These are phyloP conservation scores for Meandrusa payeni DNA, from an alignment of 2,888 invertebrate genomes.

Conservation along the genomic window DNA sequence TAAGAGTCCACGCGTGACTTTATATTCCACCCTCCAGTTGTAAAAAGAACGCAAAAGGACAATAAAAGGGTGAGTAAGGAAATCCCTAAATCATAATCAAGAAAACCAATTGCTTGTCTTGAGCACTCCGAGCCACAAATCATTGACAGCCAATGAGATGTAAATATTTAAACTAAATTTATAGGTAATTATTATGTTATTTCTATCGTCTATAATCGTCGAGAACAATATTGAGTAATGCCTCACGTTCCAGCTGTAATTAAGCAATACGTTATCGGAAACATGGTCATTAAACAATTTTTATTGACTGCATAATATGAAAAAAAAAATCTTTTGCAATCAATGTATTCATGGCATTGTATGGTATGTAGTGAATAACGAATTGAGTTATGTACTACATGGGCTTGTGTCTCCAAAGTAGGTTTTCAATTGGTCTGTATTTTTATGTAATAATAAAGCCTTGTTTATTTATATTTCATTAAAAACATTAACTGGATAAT, in stretches of 20 bases:
- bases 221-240: constrained; percentile 22
- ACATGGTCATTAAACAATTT: constrained; percentile 9
- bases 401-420: no score
- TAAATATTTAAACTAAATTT: constrained; percentile 23
- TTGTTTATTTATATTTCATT: no score
- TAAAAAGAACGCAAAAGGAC: constrained; percentile 36
- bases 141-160: constrained; percentile 22
- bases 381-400: no score
- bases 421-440: no score
- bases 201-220: constrained; percentile 18
- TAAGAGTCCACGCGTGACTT: constrained; percentile 62
- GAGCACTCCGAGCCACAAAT: constrained; percentile 22
- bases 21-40: constrained; percentile 43
- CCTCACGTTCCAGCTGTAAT: constrained; percentile 12
- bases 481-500: no score
- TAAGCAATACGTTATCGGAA: constrained; percentile 19
- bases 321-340: no score
- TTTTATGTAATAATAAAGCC: no score
- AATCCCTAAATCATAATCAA: constrained; percentile 44
- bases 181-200: constrained; percentile 24
- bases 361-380: no score
- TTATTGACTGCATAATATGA: constrained; percentile 7
- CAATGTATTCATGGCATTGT: no score
- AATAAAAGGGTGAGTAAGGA: constrained; percentile 60
- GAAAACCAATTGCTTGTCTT: constrained; percentile 23